Base-by-base conservation (phyloP, 2,888 invertebrate genomes). In the Zaprionus bogoriensis region DNA sequence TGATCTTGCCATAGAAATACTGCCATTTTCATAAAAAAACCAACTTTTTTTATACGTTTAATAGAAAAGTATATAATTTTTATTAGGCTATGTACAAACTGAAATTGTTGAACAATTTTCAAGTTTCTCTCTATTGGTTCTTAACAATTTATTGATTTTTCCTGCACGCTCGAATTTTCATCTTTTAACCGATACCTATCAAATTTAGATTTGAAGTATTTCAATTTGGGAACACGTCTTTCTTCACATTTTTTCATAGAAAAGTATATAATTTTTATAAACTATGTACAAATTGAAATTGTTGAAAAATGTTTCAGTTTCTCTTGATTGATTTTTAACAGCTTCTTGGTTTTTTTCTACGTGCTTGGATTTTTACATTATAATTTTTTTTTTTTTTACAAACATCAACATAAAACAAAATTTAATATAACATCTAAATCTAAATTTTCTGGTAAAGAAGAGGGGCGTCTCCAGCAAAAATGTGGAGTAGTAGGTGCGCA, bases 61-160 rank as follows among this genome's bases (percentile, higher is more conserved):
- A 51, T 67, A 71, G 44, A 76, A 73, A 80, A 74, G 58, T 81
- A 65, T 71, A 60, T 48, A 47, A 50, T 51, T 42, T 47, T 44
- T 44, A 45, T 51, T 52, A 48, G 58, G 50, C 38, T 66, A 55
- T 81, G 64, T 84, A 81, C 78, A 77, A 3, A 52, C 51, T 30
- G 23, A 82, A 73, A 79, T 85, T 85, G 79, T 79, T 85, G 5
- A 61, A 79, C 79, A 85, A 79, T 77, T 81, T 41, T 20, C 38
- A 17, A 20, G 20, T 32, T 14, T 32, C 17, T 36, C 32, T 17
- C 17, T 6, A 36, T 59, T 64, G 63, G 25, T 62, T 46, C 27
- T 47, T 67, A 48, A 57, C 67, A 55, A 48, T 41, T 39, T 32
- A 20, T 4, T 32, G 47, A n/a, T n/a, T 50, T 55, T 44, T 38